A percentile compares a stretch with the other conserved stretches of the same genome.
These are phyloP conservation scores for Oxyruncus cristatus DNA, from an alignment of 2,113 vertebrate species.

Conservation along the genomic window DNA sequence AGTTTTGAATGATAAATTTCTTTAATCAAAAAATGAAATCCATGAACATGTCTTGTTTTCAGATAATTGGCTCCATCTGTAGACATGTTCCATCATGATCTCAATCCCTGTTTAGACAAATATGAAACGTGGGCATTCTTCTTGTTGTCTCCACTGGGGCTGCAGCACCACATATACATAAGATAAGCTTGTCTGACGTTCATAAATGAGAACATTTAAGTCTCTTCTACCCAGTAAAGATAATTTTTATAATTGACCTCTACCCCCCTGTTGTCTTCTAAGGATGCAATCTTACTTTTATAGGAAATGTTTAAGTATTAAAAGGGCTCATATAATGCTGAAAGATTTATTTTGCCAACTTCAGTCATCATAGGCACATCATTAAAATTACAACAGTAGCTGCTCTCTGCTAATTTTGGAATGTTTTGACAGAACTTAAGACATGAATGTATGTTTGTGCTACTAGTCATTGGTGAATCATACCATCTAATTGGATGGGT, in stretches of 20 bases:
- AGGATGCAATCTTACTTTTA: not conserved
- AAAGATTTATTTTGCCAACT: not conserved
- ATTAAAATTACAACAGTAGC: constrained; percentile 18
- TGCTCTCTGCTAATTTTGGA: constrained; percentile 16
- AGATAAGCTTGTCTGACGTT: not conserved
- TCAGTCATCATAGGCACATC: not conserved
- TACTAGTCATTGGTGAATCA: constrained; percentile 36
- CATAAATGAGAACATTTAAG: not conserved
- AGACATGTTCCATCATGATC: not conserved
- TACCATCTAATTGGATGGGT: constrained; percentile 10
- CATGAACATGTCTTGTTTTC: not conserved
- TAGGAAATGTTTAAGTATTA: not conserved
- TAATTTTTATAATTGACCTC: not conserved
- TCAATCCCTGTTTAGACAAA: not conserved
- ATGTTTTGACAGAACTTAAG: constrained; percentile 30
- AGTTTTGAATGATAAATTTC: not conserved
- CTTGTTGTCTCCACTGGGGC: not conserved
- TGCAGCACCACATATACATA: not conserved
- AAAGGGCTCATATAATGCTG: not conserved
- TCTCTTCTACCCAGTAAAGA: not conserved
- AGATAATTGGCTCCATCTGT: not conserved
- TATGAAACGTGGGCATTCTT: not conserved
- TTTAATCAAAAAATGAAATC: not conserved
- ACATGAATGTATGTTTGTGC: constrained; percentile 17
- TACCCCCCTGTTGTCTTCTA: not conserved